These are phyloP conservation scores for Automeris io DNA, from an alignment of 2,888 invertebrate genomes.

Conservation along the genomic window DNA sequence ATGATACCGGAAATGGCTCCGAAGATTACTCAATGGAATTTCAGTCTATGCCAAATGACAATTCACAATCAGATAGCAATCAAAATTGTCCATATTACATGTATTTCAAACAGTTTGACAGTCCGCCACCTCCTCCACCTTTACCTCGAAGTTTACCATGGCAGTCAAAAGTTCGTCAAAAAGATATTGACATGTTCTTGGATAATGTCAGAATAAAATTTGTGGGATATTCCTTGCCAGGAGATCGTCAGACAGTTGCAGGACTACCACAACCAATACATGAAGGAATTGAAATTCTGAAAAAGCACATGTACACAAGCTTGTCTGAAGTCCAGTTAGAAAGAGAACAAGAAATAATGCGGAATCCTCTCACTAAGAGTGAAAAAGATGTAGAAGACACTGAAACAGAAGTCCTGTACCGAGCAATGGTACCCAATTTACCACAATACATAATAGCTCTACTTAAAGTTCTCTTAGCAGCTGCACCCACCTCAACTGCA, in stretches of 20 bases:
- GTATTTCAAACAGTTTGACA: conserved; percentile 65
- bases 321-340: conserved; percentile 94
- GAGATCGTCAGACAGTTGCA: conserved; percentile 92
- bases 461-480: conserved; percentile 96
- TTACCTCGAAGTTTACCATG: conserved; percentile 87
- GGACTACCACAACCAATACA: conserved; percentile 98
- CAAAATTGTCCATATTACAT: conserved; percentile 59
- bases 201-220: conserved; percentile 96
- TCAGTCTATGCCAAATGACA: conserved; percentile 68
- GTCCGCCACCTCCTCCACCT: conserved; percentile 66
- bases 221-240: conserved; percentile 93
- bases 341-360: conserved; percentile 92
- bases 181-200: conserved; percentile 94
- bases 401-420: conserved; percentile 92
- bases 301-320: conserved; percentile 95
- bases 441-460: conserved; percentile 99
- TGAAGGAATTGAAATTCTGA: conserved; percentile 94
- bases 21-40: conserved; percentile 80
- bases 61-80: conserved; percentile 49
- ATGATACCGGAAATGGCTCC: conserved; percentile 78
- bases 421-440: conserved; percentile 95
- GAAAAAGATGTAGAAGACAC: conserved; percentile 88
- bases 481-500: conserved; percentile 99
- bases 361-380: conserved; percentile 91
- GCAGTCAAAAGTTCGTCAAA: conserved; percentile 96